phyloP scores from a whole-genome alignment of 2,113 vertebrate species.

The Helogale parvula region DNA sequence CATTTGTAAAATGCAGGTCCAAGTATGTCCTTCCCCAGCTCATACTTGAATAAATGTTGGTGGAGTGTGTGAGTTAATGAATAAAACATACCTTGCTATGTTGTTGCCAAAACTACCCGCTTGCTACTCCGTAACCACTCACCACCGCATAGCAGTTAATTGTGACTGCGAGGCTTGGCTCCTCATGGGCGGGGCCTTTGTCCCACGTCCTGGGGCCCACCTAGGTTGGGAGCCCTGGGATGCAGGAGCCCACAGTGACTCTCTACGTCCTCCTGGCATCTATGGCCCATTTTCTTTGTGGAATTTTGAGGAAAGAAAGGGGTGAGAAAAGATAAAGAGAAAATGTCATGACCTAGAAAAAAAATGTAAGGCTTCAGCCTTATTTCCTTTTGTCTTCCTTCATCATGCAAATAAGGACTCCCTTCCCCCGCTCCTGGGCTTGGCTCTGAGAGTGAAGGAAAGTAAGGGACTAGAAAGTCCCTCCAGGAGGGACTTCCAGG shows the following conservation, averaged over 20 bases:
- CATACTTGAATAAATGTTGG: not conserved
- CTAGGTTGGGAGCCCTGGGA: not conserved
- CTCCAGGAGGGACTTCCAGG: not conserved
- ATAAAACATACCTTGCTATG: not conserved
- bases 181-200: not conserved
- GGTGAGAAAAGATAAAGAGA: not conserved
- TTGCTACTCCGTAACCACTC: not conserved
- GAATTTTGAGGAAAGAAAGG: slow-evolving; percentile 25
- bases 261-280: not conserved
- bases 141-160: not conserved
- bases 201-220: not conserved
- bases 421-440: too few species aligned
- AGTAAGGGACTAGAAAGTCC: not conserved
- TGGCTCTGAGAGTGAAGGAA: not conserved
- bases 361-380: not conserved
- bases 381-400: not conserved
- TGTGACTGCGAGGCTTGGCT: accelerated
- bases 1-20: not conserved
- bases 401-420: not conserved
- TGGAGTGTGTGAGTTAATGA: not conserved
- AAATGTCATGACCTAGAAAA: not conserved
- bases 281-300: not conserved
- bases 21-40: not conserved
- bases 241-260: not conserved
- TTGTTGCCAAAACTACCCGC: not conserved